Percentiles rank a stretch among this genome's conserved stretches.
These are phyloP conservation scores for Entomobrya proxima DNA, from an alignment of 2,888 invertebrate genomes.

Conservation along the genomic window DNA sequence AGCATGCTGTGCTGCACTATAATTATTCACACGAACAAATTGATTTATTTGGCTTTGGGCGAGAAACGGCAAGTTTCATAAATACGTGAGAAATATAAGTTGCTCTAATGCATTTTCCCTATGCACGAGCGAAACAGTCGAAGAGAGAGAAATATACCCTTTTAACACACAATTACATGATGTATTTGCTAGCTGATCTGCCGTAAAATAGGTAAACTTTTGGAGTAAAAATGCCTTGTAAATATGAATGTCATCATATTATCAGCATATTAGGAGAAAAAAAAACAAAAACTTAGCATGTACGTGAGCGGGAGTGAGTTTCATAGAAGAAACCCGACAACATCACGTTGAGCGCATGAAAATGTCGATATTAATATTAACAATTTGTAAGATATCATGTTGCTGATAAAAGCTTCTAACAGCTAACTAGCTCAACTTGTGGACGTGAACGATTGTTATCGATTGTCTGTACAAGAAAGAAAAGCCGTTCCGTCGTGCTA, in stretches of 20 bases:
- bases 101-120: neutral
- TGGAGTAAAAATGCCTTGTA: neutral
- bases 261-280: no score
- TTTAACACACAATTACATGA: neutral
- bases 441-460: neutral
- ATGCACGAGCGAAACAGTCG: neutral
- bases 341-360: neutral
- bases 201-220: no score
- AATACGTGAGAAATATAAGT: no score
- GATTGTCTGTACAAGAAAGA: neutral
- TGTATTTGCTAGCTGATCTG: neutral
- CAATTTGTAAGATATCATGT: neutral
- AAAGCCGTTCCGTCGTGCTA: neutral
- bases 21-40: constrained; percentile 15
- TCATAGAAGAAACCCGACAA: neutral
- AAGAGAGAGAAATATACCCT: no score
- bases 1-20: neutral
- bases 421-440: neutral
- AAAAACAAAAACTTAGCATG: neutral
- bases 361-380: neutral
- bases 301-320: neutral
- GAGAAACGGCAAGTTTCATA: neutral
- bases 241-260: neutral
- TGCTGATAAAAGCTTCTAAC: neutral
- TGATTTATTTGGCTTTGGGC: constrained; percentile 24